These are phyloP conservation scores for Anhinga anhinga DNA, from an alignment of 2,113 vertebrate species.

Conservation along the genomic window DNA sequence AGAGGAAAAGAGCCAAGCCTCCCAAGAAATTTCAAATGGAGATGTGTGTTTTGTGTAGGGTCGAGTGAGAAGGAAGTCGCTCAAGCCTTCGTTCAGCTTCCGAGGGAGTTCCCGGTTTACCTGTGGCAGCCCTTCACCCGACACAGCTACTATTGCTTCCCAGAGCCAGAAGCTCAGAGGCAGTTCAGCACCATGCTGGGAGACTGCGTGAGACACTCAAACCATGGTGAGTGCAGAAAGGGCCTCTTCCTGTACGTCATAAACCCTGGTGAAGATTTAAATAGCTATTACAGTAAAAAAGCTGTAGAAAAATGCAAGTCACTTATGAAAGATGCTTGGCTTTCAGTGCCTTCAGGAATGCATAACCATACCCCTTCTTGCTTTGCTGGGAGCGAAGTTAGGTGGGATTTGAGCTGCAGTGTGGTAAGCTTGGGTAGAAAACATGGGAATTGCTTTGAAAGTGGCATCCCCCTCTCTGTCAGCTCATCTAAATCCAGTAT, in stretches of 20 bases:
- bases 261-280: neutral
- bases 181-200: conserved; percentile 78
- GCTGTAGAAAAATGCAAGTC: neutral
- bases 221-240: conserved; percentile 76
- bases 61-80: conserved; percentile 76
- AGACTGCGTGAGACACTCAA: conserved; percentile 87
- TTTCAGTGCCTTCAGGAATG: neutral
- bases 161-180: conserved; percentile 60
- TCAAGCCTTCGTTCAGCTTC: conserved; percentile 76
- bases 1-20: neutral
- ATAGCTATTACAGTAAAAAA: neutral
- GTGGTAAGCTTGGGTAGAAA: neutral
- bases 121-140: conserved; percentile 85
- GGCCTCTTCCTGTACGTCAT: neutral
- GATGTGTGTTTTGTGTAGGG: conserved; percentile 19
- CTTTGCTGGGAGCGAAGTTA: neutral
- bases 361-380: neutral
- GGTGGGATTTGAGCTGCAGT: neutral
- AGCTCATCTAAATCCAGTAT: neutral
- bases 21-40: neutral
- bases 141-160: conserved; percentile 88
- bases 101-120: conserved; percentile 85
- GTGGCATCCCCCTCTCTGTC: neutral
- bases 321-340: neutral
- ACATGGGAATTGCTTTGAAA: neutral